Evolutionary conservation across 2,888 invertebrate genomes (phyloP), one percentile per base, ranked within the genome.

Genomic region (Athalia rosae): DNA sequence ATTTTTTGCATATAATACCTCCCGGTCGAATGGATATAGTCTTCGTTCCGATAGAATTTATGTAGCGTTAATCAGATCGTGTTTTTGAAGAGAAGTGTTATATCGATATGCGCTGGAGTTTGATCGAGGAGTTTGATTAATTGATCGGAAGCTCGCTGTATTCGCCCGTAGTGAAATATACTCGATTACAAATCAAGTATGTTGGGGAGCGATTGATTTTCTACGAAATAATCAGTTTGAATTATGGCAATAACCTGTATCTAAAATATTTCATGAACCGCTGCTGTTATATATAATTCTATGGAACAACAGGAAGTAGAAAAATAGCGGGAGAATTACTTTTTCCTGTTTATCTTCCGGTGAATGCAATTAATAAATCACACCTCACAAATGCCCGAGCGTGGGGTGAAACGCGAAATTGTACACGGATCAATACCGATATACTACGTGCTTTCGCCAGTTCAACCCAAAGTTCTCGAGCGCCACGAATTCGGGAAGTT

Each of bases 291-390:
- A 28, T 28, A 28, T 28, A 28, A 28, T 28, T 28, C 28, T 28
- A 28, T 28, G 28, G 28, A 28, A 28, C 28, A 28, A 28, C 28
- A 28, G 28, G 28, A 28, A 28, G 8, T 41, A 63, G 69, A 53
- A 53, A 69, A 69, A 69, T 11, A 59, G 15, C 8, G 28, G 41
- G n/a, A 13, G 56, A 69, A 7, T 43, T 41, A 56, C 53, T 69
- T 69, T 56, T 69, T 56, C 69, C 69, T 56, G 53, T 53, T 69
- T 56, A 56, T 15, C 69, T 43, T 53, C 15, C 43, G 43, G 50
- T 53, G 41, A 69, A 66, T 66, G 11, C 66, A 66, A 66, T 66
- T 45, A 66, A 66, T 66, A 66, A 66, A 66, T 66, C 66, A 66
- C 5, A 4, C 47, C 43, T 45, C 7, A 4, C 8, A n/a, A 15